A percentile compares a stretch with the other conserved stretches of the same genome.
Evolutionary conservation across 1,140 invertebrate genomes (phyloP).

Genomic region (Saccostrea glomerata): DNA sequence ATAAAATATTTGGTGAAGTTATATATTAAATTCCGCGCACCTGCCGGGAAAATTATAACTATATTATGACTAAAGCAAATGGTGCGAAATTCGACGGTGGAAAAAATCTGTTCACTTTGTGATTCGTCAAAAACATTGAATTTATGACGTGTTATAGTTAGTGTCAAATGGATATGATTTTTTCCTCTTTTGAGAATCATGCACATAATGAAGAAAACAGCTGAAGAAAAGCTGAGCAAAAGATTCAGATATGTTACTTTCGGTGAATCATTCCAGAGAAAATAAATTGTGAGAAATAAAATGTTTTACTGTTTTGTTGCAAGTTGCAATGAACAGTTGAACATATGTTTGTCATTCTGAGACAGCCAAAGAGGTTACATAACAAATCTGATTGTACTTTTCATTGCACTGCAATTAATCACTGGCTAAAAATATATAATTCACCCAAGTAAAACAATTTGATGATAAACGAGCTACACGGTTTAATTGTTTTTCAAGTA

Average conservation of each 20-base stretch:
- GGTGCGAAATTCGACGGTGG: constrained; percentile 28
- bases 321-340: neutral
- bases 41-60: constrained; percentile 41
- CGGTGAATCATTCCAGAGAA: constrained; percentile 26
- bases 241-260: neutral
- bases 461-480: constrained; percentile 16
- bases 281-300: constrained; percentile 30
- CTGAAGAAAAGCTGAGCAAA: neutral
- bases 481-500: constrained; percentile 21
- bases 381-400: constrained; percentile 28
- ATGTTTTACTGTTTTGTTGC: constrained; percentile 27
- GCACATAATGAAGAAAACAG: neutral
- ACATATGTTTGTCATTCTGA: constrained; percentile 23
- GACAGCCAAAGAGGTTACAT: neutral
- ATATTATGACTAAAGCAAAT: constrained; percentile 28
- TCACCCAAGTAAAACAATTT: constrained; percentile 19
- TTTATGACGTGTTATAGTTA: neutral
- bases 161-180: neutral
- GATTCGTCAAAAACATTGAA: neutral
- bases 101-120: neutral
- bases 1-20: constrained; percentile 42
- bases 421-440: constrained; percentile 15
- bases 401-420: constrained; percentile 14
- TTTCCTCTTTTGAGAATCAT: neutral
- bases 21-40: constrained; percentile 45